These are phyloP conservation scores for Lutraria rhynchaena DNA, from an alignment of 1,140 invertebrate species.

Conservation along the genomic window DNA sequence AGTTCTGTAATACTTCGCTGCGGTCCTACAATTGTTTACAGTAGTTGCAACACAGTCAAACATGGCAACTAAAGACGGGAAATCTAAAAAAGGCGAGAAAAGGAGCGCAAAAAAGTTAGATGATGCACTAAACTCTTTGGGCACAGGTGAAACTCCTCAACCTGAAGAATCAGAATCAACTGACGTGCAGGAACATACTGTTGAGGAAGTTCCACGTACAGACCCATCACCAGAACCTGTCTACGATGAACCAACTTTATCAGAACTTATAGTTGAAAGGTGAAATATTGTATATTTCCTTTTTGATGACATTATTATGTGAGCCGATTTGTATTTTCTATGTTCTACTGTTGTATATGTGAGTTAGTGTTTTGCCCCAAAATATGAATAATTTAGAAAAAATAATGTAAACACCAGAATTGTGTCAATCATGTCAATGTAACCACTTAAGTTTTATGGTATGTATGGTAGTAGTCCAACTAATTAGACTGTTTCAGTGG, in stretches of 20 bases:
- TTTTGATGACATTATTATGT: too few species aligned
- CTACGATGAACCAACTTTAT: slow-evolving; percentile 80
- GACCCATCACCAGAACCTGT: slow-evolving; percentile 76
- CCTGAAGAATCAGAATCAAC: slow-evolving; percentile 58
- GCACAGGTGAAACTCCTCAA: slow-evolving; percentile 63
- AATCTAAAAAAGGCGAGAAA: slow-evolving; percentile 71
- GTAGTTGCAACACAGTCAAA: slow-evolving; percentile 60
- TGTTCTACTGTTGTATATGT: neutral
- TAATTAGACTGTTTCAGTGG: too few species aligned
- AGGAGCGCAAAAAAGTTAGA: slow-evolving; percentile 74
- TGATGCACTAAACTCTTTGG: slow-evolving; percentile 64
- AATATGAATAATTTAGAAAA: too few species aligned
- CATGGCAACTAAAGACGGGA: slow-evolving; percentile 75
- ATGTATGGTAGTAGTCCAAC: too few species aligned
- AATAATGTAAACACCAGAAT: too few species aligned
- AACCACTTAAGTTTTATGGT: too few species aligned
- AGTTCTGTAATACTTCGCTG: too few species aligned
- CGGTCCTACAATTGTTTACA: slow-evolving; percentile 71
- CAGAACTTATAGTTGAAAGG: slow-evolving; percentile 80
- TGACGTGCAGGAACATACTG: slow-evolving; percentile 59
- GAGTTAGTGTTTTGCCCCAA: neutral
- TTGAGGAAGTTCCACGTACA: slow-evolving; percentile 64
- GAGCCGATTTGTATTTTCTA: neutral
- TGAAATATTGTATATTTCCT: too few species aligned
- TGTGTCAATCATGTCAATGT: too few species aligned